Base-by-base conservation (phyloP, 2,888 invertebrate species). In the Brachyopa scutellaris region DNA sequence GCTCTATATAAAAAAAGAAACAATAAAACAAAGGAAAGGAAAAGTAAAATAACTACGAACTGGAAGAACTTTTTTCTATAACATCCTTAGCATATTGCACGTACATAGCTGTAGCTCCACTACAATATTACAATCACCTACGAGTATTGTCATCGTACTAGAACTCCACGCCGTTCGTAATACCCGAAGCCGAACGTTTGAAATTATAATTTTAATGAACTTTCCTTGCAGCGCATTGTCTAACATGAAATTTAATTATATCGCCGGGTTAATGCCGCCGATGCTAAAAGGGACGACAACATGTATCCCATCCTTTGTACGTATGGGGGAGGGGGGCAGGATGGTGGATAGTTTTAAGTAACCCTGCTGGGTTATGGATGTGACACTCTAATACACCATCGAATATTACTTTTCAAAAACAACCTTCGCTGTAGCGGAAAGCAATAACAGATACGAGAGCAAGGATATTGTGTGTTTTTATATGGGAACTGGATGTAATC, bases 141-240 rank as follows among this genome's bases (percentile, higher is more conserved):
- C 47, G 19, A 5, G 36, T 61, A 66, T 77, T 72, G 82, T 77
- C 70, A 66, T 82, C 77, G 82, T 77, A n/a, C n/a, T n/a, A n/a
- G n/a, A n/a, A n/a, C n/a, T 66, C 70, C 38, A 21, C 33, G 59
- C 69, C 59, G 66, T 6, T 26, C 61, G 61, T 72, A 77, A 77
- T 59, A 82, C 82, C 61, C 70, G 82, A 66, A 82, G 82, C 82
- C 82, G 82, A 82, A 77, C 77, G 82, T 77, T 82, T 77, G 82
- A 77, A 82, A 82, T 82, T 82, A 82, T 82, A 77, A 82, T 82
- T 82, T 82, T 82, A 82, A 82, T 82, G 82, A 82, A 82, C 82
- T 82, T 82, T 82, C 77, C 82, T 82, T n/a, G n/a, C 66, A 19
- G 70, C 77, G 82, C 82, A 82, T 82, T 82, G 82, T 82, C 77